Evolutionary conservation across 2,797 vertebrate species (phyloP), one percentile per base, ranked within the genome.

Genomic region (Anolis apletophallus): DNA sequence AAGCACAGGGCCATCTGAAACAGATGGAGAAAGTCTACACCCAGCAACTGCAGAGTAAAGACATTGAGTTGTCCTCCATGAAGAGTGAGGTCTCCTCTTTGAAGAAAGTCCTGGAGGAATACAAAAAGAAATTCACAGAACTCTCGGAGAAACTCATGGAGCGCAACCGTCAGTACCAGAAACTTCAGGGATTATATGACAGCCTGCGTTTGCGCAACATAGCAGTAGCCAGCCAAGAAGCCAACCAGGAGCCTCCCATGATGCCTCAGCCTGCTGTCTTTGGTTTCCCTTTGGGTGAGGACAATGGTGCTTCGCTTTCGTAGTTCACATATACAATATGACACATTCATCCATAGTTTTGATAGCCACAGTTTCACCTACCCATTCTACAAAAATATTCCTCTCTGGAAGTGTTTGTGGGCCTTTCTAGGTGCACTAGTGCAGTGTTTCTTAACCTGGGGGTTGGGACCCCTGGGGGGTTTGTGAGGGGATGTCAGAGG

Each of bases 121-220:
- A 98, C 75, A 98, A 98, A 94, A 97, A 96, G 88, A 98, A 98
- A 94, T 98, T 98, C 96, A 97, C 96, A 34, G 98, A 98, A 81
- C 97, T 98, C 85, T 97, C 97, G 0, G 98, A 98, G 94, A 97
- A 97, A 91, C 97, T 98, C 90, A 97, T 98, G 97, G 98, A 98
- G 90, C 96, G 97, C 90, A 98, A 98, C 95, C 94, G 97, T 29
- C 98, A 98, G 90, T 98, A 98, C 95, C 97, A 98, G 94, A 98
- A 98, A 83, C 96, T 99, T 1, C 98, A 98, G 91, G 97, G 97
- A 57, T 96, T 98, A 16, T 98, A 98, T 16, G 97, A 98, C 94
- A 97, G 97, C 9, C 94, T 98, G 88, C 96, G 97, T 72, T 94
- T 98, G 68, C 97, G 96, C 54, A 97, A 97, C 91, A 96, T 98